phyloP scores from a whole-genome alignment of 2,888 invertebrate genomes.

The Heliothis peltigera region DNA sequence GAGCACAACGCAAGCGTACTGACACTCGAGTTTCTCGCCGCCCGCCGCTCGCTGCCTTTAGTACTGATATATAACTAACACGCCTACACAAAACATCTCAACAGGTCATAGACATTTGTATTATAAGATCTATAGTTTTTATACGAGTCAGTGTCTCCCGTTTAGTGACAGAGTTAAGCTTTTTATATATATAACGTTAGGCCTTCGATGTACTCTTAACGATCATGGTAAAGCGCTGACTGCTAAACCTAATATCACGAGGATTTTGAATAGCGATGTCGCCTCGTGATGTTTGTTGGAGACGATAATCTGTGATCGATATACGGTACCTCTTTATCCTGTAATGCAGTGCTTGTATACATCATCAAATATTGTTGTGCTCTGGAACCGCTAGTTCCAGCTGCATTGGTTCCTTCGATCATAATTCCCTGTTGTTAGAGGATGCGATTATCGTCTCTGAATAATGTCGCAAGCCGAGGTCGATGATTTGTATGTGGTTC shows the following conservation, averaged over 20 bases:
- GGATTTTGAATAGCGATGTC: slow-evolving; percentile 63
- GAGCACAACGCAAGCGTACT: slow-evolving; percentile 88
- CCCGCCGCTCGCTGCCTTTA: slow-evolving; percentile 81
- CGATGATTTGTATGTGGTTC: slow-evolving; percentile 52
- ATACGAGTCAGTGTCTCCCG: slow-evolving; percentile 73
- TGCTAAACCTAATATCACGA: slow-evolving; percentile 68
- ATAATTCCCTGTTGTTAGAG: slow-evolving; percentile 26
- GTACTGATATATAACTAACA: slow-evolving; percentile 66
- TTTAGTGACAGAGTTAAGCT: slow-evolving; percentile 74
- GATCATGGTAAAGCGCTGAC: slow-evolving; percentile 73
- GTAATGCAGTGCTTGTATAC: slow-evolving; percentile 54
- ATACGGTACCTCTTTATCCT: slow-evolving; percentile 42
- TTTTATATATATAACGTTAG: slow-evolving; percentile 68
- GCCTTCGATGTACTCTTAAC: slow-evolving; percentile 60
- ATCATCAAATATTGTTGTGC: slow-evolving; percentile 55
- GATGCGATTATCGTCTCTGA: slow-evolving; percentile 43
- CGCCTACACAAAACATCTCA: slow-evolving; percentile 64
- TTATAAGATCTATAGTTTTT: slow-evolving; percentile 72
- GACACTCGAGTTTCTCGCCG: slow-evolving; percentile 79
- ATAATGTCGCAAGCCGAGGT: slow-evolving; percentile 35
- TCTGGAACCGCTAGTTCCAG: slow-evolving; percentile 40
- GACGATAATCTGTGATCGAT: slow-evolving; percentile 55
- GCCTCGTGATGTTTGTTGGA: slow-evolving; percentile 52
- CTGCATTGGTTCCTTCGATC: slow-evolving; percentile 52
- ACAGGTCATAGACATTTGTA: slow-evolving; percentile 69